phyloP scores from a whole-genome alignment of 2,888 invertebrate species.

The Phytoseiulus persimilis region DNA sequence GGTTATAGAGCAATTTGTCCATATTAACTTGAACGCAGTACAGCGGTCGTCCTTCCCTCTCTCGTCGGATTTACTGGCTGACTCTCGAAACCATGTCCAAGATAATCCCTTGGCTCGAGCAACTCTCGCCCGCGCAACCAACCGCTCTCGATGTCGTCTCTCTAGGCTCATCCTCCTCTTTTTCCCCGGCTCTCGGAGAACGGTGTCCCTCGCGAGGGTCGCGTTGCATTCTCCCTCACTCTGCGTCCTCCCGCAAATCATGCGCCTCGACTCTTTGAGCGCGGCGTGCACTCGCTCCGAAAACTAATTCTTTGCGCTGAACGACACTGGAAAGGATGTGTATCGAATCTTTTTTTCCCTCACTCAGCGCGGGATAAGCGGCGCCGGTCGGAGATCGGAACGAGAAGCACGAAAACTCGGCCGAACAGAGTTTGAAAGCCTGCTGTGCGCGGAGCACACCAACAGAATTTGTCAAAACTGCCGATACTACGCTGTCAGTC shows the following conservation, averaged over 20 bases:
- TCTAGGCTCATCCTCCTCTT: background rate
- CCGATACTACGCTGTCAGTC: slow-evolving; percentile 20
- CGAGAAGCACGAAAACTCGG: background rate
- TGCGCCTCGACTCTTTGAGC: background rate
- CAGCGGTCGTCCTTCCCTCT: background rate
- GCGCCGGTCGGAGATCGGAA: background rate
- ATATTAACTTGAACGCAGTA: background rate
- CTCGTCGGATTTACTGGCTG: background rate
- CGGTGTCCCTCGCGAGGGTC: background rate
- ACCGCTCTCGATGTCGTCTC: background rate
- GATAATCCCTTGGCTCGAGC: background rate
- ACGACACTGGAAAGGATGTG: background rate
- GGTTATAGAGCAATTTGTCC: slow-evolving; percentile 5
- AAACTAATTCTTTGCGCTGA: background rate
- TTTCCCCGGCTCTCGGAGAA: background rate
- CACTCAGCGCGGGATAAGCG: background rate
- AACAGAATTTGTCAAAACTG: slow-evolving; percentile 31
- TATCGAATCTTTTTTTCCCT: background rate
- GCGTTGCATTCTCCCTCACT: too few relatives aligned
- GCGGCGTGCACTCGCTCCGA: background rate
- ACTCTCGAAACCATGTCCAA: background rate
- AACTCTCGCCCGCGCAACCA: background rate
- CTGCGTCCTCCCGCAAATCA: background rate
- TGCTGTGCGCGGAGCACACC: background rate
- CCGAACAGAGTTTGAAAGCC: background rate